phyloP scores from a whole-genome alignment of 2,888 invertebrate genomes.

The Zygaena filipendulae region DNA sequence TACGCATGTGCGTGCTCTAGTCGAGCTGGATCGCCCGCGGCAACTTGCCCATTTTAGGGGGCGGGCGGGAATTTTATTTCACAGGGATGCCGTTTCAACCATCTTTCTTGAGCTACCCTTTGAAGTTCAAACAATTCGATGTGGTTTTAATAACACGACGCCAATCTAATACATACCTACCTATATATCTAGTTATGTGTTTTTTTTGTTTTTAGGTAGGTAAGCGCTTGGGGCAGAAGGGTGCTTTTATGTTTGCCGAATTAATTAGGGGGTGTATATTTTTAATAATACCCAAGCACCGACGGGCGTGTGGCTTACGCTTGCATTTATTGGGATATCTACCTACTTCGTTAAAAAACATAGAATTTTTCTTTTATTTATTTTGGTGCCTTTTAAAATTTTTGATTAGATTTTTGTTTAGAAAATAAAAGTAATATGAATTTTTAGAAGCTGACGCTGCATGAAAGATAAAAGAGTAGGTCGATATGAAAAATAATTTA shows the following conservation, averaged over 20 bases:
- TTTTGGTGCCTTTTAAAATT: too few species aligned
- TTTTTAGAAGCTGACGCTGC: too few species aligned
- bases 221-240: too few species aligned
- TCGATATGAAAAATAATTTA: too few species aligned
- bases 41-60: conserved; percentile 21
- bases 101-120: conserved; percentile 33
- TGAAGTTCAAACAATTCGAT: conserved; percentile 29
- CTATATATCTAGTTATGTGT: too few species aligned
- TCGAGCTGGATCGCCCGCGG: conserved; percentile 20
- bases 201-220: too few species aligned
- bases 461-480: too few species aligned
- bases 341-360: conserved; percentile 37
- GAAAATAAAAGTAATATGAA: conserved; percentile 29
- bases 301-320: too few species aligned
- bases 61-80: conserved; percentile 30
- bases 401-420: conserved; percentile 26
- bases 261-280: conserved; percentile 46
- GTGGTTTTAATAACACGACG: too few species aligned
- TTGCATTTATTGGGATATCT: too few species aligned
- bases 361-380: conserved; percentile 24
- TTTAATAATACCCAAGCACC: too few species aligned
- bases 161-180: too few species aligned
- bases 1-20: conserved; percentile 58
- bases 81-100: conserved; percentile 27
- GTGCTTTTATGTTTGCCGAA: conserved; percentile 38